Evolutionary conservation across 2,797 vertebrate species (phyloP).

Genomic region (Eptatretus atami): DNA sequence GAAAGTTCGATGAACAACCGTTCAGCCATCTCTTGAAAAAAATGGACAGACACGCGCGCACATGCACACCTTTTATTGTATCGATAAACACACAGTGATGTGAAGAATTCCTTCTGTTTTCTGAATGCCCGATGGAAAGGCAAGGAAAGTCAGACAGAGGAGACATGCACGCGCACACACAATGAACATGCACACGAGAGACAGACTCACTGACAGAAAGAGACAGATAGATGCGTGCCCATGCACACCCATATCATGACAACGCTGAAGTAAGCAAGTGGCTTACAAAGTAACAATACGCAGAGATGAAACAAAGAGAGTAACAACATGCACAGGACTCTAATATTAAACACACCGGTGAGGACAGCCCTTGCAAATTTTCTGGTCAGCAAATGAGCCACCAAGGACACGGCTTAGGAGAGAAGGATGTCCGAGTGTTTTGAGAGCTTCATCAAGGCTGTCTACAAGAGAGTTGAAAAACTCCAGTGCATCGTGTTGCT

Average conservation of each 20-base stretch:
- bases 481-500: constrained; percentile 91
- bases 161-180: background rate
- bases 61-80: too few species aligned
- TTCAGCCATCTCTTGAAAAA: too few species aligned
- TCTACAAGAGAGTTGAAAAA: constrained; percentile 98
- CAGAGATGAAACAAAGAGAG: too few species aligned
- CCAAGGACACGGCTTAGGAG: constrained; percentile 96
- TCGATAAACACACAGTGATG: too few species aligned
- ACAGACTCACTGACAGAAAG: background rate
- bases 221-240: too few species aligned
- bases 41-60: too few species aligned
- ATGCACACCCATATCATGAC: too few species aligned
- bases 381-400: constrained; percentile 93
- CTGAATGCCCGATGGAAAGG: background rate
- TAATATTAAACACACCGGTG: constrained; percentile 35
- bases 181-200: background rate
- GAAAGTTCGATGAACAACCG: too few species aligned
- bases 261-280: too few species aligned
- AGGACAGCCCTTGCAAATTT: constrained; percentile 96
- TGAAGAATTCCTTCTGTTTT: too few species aligned
- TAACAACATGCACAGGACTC: background rate
- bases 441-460: constrained; percentile 93
- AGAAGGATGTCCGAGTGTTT: constrained; percentile 78
- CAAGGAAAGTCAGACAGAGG: background rate
- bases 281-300: too few species aligned